Base-by-base conservation (phyloP, 2,888 invertebrate species). In the Dyspetes luteomarginatus region DNA sequence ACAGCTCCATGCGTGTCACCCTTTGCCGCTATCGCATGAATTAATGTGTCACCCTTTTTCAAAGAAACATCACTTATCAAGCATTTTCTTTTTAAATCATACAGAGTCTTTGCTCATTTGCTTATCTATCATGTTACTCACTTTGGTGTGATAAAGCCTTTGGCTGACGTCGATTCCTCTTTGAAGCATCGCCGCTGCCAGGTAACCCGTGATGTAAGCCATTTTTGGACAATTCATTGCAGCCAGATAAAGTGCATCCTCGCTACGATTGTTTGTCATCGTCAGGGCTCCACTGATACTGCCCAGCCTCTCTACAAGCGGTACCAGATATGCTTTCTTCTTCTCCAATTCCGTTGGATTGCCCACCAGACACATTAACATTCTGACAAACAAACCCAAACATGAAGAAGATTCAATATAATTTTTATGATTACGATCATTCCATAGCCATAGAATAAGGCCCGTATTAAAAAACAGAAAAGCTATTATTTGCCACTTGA, bases 241-340 rank as follows among this genome's bases (percentile, higher is more conserved):
- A 1, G 90, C 89, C 24, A 91, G 75, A 28, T 90, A 91, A 4
- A 91, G 86, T 12, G 91, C 91, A 67, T 91, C 89, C 55, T 89
- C 86, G 24, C 86, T 86, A 2, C 84, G 85, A 69, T 86, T 84
- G 45, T 91, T 91, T 7, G 68, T 82, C 50, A 71, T 81, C 9
- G 87, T 82, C 2, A 91, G 72, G 15, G 88, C 88, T 3, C 85
- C 86, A 4, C 52, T 73, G 0, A 85, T 5, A 2, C 73, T 85
- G 15, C 87, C 84, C 19, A 91, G 75, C 26, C 89, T 86, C 56
- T 90, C 90, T 1, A 91, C 90, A 9, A 91, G 81, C 0, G 91
- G 89, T 2, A 76, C 86, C 64, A 91, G 64, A 30, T 87, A 89
- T 0, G 89, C 89, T 24, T 84, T 86, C 19, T 89, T 89, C 22